A percentile compares a stretch with the other conserved stretches of the same genome.
These are phyloP conservation scores for Bombus waltoni DNA, from an alignment of 1,140 invertebrate genomes.

Conservation along the genomic window DNA sequence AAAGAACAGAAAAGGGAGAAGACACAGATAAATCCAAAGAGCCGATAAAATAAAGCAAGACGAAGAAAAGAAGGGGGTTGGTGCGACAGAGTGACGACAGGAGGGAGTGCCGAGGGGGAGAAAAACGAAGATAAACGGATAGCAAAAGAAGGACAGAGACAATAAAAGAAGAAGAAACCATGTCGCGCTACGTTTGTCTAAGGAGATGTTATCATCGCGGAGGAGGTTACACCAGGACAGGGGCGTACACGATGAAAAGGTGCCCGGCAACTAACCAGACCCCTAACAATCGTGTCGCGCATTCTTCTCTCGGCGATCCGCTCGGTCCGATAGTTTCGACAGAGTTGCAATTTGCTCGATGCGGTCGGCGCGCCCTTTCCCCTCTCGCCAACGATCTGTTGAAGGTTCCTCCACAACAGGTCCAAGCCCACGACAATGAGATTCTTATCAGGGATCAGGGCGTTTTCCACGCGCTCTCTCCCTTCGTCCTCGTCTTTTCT, in stretches of 20 bases:
- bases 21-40: slow-evolving; percentile 55
- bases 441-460: slow-evolving; percentile 58
- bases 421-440: slow-evolving; percentile 59
- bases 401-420: slow-evolving; percentile 50
- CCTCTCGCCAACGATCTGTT: background rate
- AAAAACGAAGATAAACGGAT: background rate
- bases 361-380: slow-evolving; percentile 54
- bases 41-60: background rate
- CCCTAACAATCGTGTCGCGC: slow-evolving; percentile 66
- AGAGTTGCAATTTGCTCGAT: slow-evolving; percentile 77
- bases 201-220: slow-evolving; percentile 65
- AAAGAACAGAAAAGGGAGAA: background rate
- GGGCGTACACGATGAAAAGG: slow-evolving; percentile 65
- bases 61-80: background rate
- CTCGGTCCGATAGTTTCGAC: slow-evolving; percentile 70
- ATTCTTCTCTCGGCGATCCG: slow-evolving; percentile 64
- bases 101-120: background rate
- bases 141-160: background rate
- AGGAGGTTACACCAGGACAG: slow-evolving; percentile 61
- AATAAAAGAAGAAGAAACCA: background rate
- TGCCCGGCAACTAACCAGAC: slow-evolving; percentile 58
- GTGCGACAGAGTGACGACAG: slow-evolving; percentile 17
- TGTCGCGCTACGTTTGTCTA: slow-evolving; percentile 45
- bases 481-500: background rate
- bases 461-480: slow-evolving; percentile 44